Evolutionary conservation across 2,888 invertebrate genomes (phyloP).

Genomic region (Scaptomyza polygonia): DNA sequence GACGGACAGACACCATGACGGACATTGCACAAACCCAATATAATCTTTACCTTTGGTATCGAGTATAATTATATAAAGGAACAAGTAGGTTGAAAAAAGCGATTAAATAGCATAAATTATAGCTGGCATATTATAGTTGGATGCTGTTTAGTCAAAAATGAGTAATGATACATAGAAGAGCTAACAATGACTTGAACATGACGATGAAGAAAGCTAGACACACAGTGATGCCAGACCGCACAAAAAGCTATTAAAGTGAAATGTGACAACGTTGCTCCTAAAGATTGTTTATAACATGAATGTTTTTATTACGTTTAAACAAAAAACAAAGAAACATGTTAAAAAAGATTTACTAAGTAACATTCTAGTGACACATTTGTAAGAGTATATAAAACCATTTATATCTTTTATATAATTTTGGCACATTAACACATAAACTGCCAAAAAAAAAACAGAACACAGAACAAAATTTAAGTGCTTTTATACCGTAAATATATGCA

Average conservation of each 20-base stretch:
- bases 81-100: conserved; percentile 53
- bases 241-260: conserved; percentile 26
- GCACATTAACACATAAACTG: neutral
- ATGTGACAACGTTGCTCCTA: conserved; percentile 22
- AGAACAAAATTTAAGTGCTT: conserved; percentile 24
- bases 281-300: neutral
- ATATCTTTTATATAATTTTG: neutral
- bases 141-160: conserved; percentile 60
- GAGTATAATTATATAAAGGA: neutral
- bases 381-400: no score
- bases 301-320: no score
- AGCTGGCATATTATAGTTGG: conserved; percentile 38
- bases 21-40: no score
- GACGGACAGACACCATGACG: no score
- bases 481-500: conserved; percentile 35
- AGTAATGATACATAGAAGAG: conserved; percentile 53
- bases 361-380: no score
- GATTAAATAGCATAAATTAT: conserved; percentile 70
- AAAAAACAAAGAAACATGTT: no score
- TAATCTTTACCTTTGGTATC: no score
- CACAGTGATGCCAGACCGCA: conserved; percentile 5
- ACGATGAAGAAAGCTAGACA: conserved; percentile 19
- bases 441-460: conserved; percentile 39
- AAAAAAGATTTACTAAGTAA: no score
- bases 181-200: conserved; percentile 20